Evolutionary conservation across 2,888 invertebrate genomes (phyloP).

Genomic region (Watsonalla binaria): DNA sequence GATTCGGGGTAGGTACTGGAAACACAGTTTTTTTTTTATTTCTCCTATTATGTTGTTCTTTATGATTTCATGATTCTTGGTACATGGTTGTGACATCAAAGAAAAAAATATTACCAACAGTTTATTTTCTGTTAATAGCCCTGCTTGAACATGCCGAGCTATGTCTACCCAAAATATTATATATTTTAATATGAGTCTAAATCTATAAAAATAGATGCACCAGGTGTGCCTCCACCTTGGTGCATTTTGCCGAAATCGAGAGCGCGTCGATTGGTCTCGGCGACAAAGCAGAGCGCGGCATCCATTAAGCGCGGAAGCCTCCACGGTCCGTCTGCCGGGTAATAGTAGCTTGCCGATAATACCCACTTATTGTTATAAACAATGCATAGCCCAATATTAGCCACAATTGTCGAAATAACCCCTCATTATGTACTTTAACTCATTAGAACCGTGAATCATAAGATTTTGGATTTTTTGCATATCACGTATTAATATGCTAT

Average conservation of each 20-base stretch:
- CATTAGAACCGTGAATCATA: background rate
- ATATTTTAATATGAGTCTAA: background rate
- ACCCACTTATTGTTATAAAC: background rate
- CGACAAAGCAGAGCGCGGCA: conserved; percentile 27
- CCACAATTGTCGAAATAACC: background rate
- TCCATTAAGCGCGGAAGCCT: conserved; percentile 20
- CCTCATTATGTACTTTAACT: background rate
- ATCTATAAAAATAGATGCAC: background rate
- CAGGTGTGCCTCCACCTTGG: conserved; percentile 11
- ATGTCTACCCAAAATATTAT: no score
- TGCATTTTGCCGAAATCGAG: conserved; percentile 18
- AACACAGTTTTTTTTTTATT: no score
- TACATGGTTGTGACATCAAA: no score
- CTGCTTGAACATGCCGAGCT: no score
- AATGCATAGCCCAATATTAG: background rate
- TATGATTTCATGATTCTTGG: no score
- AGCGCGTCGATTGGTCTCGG: conserved; percentile 23
- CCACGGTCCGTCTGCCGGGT: conserved; percentile 8
- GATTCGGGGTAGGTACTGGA: no score
- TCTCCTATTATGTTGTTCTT: no score
- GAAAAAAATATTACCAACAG: no score
- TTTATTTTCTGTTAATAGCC: no score
- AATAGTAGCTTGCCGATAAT: background rate
- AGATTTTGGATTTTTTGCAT: background rate
- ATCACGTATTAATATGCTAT: no score